Percentiles rank a stretch among this genome's conserved stretches.
Evolutionary conservation across 2,888 invertebrate species (phyloP).

Genomic region (Agriopis aurantiaria): DNA sequence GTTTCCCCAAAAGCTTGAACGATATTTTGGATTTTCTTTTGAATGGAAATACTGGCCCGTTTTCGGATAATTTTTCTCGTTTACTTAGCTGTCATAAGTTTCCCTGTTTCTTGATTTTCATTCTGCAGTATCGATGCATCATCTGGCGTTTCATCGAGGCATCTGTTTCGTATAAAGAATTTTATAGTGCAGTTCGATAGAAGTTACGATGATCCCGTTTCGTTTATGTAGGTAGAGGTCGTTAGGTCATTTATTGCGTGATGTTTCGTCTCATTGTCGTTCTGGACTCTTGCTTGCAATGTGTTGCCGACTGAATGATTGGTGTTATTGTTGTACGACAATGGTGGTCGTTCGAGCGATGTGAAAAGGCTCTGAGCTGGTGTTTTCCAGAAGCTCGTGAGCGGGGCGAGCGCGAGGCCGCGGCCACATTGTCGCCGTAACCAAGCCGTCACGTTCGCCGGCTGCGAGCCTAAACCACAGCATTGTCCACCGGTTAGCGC

Average conservation of each 20-base stretch:
- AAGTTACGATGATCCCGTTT: constrained; percentile 21
- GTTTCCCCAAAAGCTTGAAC: background rate
- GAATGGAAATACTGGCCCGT: background rate
- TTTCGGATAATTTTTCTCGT: constrained; percentile 9
- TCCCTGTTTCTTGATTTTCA: constrained; percentile 5
- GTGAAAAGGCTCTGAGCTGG: constrained; percentile 48
- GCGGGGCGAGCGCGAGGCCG: constrained; percentile 66
- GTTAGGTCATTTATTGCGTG: constrained; percentile 16
- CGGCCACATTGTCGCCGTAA: constrained; percentile 62
- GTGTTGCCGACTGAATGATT: too few species aligned
- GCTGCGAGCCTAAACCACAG: constrained; percentile 60
- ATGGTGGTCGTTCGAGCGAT: constrained; percentile 42
- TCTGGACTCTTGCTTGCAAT: constrained; percentile 12
- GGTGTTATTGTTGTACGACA: constrained; percentile 16
- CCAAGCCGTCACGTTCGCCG: constrained; percentile 70
- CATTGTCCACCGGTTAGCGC: constrained; percentile 66
- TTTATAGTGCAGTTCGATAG: constrained; percentile 7
- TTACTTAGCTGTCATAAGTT: constrained; percentile 11
- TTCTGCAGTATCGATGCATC: constrained; percentile 10
- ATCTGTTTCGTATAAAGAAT: constrained; percentile 16
- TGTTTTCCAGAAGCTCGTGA: constrained; percentile 66
- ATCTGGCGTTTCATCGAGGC: constrained; percentile 16
- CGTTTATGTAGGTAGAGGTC: constrained; percentile 22
- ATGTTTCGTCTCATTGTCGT: constrained; percentile 23
- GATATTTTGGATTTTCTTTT: background rate